Evolutionary conservation across 2,113 vertebrate genomes (phyloP), one percentile per base, ranked within the genome.

Genomic region (Platysteira castanea): DNA sequence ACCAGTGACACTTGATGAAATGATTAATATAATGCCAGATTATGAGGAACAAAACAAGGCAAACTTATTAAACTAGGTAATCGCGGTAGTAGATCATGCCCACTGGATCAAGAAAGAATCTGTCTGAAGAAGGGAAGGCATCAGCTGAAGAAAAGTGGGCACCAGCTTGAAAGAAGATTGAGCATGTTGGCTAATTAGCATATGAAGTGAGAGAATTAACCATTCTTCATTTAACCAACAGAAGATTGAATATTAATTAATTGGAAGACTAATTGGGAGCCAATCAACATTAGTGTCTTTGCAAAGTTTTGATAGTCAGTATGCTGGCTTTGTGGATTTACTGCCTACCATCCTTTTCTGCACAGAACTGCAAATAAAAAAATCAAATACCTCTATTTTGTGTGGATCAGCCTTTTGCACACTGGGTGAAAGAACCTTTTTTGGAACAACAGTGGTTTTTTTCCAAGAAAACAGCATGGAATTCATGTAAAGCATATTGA

Each of bases 391-490:
- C 60, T 52, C 46, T 33, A n/a, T 28, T 46, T 50, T 53, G 37
- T 10, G 26, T 68, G 20, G 24, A 4, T 41, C 2, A 3, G n/a
- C 30, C n/a, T 83, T 67, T 75, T 60, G 39, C n/a, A 54, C 17
- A 13, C 14, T 47, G 30, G 17, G 54, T 41, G 30, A 89, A 68
- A 35, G 13, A 82, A 31, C 14, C 5, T 1, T 0, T 76, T 76
- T 41, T 0, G 1, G 9, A 21, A 60, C 30, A 68, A 39, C 23
- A 9, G 8, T 37, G 24, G 15, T 12, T 37, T 65, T 37, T 37
- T 44, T 46, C 46, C 11, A 99, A 98, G 95, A 99, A 99, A 77
- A 99, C 97, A 31, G 98, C 98, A 3, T 97, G 98, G 21, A 99
- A 98, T 12, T 99, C 97, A 27, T 99, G 98, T 68, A 99, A 90